These are phyloP conservation scores for Pandemis cinnamomeana DNA, from an alignment of 2,888 invertebrate genomes.

Conservation along the genomic window DNA sequence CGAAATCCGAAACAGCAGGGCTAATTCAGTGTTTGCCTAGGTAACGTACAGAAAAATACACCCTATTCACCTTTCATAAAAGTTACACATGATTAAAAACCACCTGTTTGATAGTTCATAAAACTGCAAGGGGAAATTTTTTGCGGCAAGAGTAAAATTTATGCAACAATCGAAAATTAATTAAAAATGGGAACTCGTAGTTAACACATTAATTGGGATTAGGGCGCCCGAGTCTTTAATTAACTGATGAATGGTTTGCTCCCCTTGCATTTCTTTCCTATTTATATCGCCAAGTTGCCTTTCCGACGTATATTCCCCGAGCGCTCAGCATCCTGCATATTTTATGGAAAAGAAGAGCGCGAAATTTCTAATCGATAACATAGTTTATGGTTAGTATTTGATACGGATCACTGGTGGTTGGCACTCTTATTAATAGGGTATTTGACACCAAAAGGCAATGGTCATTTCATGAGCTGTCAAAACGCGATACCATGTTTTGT, in stretches of 20 bases:
- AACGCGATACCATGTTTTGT: no score
- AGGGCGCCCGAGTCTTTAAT: constrained; percentile 21
- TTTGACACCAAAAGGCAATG: no score
- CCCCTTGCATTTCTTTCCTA: constrained; percentile 32
- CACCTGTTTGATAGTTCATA: constrained; percentile 32
- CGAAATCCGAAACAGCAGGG: neutral
- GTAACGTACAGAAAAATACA: constrained; percentile 15
- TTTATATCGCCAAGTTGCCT: constrained; percentile 20
- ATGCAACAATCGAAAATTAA: constrained; percentile 15
- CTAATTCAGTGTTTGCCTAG: neutral
- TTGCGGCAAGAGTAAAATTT: constrained; percentile 10
- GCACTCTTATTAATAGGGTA: no score
- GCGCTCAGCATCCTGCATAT: constrained; percentile 29
- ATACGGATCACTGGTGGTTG: no score
- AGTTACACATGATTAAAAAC: constrained; percentile 11
- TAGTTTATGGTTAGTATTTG: neutral
- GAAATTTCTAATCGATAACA: constrained; percentile 16
- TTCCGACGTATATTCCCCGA: constrained; percentile 21
- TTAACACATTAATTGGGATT: constrained; percentile 25
- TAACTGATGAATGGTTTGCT: constrained; percentile 26
- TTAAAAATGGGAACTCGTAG: constrained; percentile 2
- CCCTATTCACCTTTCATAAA: constrained; percentile 25
- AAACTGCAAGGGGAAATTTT: constrained; percentile 19
- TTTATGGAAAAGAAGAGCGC: constrained; percentile 26
- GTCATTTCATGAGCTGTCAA: no score